phyloP scores from a whole-genome alignment of 2,888 invertebrate species.

The Tiphia femorata region DNA sequence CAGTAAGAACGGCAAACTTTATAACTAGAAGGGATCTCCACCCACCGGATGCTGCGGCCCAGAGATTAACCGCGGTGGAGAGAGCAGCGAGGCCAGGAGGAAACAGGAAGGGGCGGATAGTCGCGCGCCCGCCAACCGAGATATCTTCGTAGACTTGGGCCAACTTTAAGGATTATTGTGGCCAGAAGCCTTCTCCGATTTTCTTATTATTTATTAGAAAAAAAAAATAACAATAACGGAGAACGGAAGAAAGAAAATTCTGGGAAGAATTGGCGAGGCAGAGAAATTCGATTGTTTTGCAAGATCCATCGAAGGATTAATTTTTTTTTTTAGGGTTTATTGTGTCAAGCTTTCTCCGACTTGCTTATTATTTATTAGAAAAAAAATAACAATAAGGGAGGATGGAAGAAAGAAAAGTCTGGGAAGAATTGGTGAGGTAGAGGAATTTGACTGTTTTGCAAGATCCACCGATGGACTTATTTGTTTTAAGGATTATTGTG shows the following conservation, averaged over 20 bases:
- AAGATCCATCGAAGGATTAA: too few species aligned
- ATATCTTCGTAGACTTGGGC: slow-evolving; percentile 43
- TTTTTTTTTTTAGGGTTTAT: too few species aligned
- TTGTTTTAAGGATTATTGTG: background rate
- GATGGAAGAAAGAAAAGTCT: background rate
- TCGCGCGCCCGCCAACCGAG: slow-evolving; percentile 51
- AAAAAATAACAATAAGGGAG: background rate
- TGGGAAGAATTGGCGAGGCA: background rate
- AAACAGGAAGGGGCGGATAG: slow-evolving; percentile 66
- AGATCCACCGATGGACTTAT: too few species aligned
- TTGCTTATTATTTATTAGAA: too few species aligned
- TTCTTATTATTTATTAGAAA: too few species aligned
- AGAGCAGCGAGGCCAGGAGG: slow-evolving; percentile 39
- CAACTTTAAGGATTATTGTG: slow-evolving; percentile 1
- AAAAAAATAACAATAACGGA: background rate
- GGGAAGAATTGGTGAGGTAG: too few species aligned
- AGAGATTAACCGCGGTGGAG: slow-evolving; percentile 53
- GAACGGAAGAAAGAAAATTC: background rate
- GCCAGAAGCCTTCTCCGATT: too few species aligned
- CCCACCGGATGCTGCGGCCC: slow-evolving; percentile 60
- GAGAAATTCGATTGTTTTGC: too few species aligned
- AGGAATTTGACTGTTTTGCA: too few species aligned
- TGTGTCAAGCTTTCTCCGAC: too few species aligned
- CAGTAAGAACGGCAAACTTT: slow-evolving; percentile 42
- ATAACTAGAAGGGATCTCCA: slow-evolving; percentile 42